Conservation (phyloP, 2,888 invertebrate genomes). For the Hyppa rectilinea region DNA sequence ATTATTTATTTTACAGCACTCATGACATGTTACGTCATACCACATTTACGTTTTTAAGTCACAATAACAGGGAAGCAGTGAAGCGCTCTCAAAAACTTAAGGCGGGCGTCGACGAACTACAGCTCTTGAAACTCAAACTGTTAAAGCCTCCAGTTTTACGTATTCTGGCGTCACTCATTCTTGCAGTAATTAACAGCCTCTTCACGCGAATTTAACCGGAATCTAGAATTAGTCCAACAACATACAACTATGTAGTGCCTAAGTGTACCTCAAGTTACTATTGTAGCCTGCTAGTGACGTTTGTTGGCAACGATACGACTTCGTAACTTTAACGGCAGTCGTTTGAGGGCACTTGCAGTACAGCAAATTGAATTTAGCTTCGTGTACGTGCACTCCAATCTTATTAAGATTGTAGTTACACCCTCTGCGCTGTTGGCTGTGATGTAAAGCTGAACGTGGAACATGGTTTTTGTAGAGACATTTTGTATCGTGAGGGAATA, state of each 20-base stretch:
- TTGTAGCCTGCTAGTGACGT: constrained; percentile 23
- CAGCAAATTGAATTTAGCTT: constrained; percentile 79
- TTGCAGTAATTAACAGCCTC: constrained; percentile 44
- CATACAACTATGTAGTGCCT: constrained; percentile 31
- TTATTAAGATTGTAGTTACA: constrained; percentile 65
- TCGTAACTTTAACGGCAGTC: constrained; percentile 52
- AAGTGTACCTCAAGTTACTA: constrained; percentile 37
- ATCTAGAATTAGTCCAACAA: constrained; percentile 37
- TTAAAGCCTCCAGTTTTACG: constrained; percentile 36
- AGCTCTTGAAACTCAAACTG: constrained; percentile 35
- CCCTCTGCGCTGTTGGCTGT: constrained; percentile 10
- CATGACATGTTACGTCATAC: not conserved
- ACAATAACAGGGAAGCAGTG: constrained; percentile 13
- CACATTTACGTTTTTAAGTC: constrained; percentile 11
- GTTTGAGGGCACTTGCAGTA: constrained; percentile 72
- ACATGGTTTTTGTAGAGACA: not conserved
- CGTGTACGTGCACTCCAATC: constrained; percentile 72
- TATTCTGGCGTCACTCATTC: constrained; percentile 49
- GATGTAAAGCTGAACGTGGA: constrained; percentile 7
- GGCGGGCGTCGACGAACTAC: constrained; percentile 34
- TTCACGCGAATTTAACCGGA: constrained; percentile 21
- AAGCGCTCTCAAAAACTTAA: constrained; percentile 44
- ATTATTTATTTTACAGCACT: not conserved
- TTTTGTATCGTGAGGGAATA: not conserved
- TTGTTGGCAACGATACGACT: constrained; percentile 51